phyloP scores from a whole-genome alignment of 2,113 vertebrate species.

The Tupaia tana region DNA sequence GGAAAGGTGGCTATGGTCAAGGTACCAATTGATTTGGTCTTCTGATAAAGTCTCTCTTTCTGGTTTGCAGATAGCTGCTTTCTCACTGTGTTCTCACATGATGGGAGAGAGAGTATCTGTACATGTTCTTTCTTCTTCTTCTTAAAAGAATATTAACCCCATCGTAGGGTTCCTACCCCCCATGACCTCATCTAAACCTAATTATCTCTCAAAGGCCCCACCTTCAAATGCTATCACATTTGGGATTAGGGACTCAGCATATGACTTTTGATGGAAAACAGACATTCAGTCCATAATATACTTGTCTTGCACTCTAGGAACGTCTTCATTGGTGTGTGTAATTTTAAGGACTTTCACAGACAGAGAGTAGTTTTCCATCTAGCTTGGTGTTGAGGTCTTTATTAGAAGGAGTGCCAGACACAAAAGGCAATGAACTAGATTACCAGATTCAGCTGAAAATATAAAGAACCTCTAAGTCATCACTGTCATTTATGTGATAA shows the following conservation, averaged over 20 bases:
- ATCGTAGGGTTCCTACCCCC: not conserved
- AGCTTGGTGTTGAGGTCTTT: not conserved
- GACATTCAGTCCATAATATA: not conserved
- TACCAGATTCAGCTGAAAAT: not conserved
- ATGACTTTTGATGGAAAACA: not conserved
- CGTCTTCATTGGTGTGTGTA: not conserved
- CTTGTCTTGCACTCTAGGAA: not conserved
- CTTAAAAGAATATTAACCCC: not conserved
- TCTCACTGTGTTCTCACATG: not conserved
- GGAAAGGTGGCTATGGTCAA: not conserved
- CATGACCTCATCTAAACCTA: not conserved
- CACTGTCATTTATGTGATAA: not conserved
- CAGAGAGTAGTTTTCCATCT: not conserved
- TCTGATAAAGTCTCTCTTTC: not conserved
- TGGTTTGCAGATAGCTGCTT: not conserved
- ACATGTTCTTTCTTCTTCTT: not conserved
- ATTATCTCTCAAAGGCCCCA: not conserved
- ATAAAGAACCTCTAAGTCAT: not conserved
- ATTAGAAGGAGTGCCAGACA: not conserved
- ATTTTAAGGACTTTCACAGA: constrained; percentile 3
- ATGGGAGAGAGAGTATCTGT: not conserved
- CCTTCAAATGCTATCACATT: not conserved
- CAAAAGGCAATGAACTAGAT: not conserved
- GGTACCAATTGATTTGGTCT: not conserved
- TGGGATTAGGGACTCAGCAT: not conserved